Conservation (phyloP, 2,888 invertebrate genomes). For the Steinernema scapterisci region DNA sequence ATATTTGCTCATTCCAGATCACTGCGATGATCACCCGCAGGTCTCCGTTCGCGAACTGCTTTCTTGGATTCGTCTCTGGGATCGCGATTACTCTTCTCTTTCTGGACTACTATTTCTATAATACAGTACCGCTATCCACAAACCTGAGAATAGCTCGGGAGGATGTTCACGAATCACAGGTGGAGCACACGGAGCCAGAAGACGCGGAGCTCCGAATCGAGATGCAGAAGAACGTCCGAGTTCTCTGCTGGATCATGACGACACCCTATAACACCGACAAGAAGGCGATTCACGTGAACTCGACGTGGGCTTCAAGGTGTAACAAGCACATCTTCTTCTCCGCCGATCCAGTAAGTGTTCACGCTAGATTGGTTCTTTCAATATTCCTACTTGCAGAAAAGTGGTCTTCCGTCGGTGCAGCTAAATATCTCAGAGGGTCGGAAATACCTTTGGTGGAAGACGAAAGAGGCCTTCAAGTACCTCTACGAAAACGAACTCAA, state of each 20-base stretch:
- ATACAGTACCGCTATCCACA: neutral
- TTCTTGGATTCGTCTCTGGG: neutral
- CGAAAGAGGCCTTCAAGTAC: conserved; percentile 37
- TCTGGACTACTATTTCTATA: neutral
- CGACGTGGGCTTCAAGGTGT: conserved; percentile 35
- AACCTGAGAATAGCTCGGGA: neutral
- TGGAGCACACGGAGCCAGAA: neutral
- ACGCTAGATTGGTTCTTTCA: too few relatives aligned
- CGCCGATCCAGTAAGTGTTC: conserved; percentile 19
- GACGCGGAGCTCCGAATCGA: neutral
- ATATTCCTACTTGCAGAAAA: conserved; percentile 28
- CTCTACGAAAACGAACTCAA: conserved; percentile 38
- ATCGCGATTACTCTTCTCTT: neutral
- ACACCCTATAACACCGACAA: conserved; percentile 35
- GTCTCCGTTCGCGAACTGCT: neutral
- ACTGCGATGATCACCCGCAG: neutral
- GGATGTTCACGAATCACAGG: neutral
- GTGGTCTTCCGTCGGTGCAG: conserved; percentile 34
- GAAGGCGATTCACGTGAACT: conserved; percentile 27
- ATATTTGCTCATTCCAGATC: neutral
- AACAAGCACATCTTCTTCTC: conserved; percentile 39
- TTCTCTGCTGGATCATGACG: conserved; percentile 37
- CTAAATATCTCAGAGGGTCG: conserved; percentile 34
- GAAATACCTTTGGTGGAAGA: conserved; percentile 36
- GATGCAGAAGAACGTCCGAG: conserved; percentile 33